These are phyloP conservation scores for Leptinotarsa juncta DNA, from an alignment of 2,888 invertebrate genomes.

Conservation along the genomic window DNA sequence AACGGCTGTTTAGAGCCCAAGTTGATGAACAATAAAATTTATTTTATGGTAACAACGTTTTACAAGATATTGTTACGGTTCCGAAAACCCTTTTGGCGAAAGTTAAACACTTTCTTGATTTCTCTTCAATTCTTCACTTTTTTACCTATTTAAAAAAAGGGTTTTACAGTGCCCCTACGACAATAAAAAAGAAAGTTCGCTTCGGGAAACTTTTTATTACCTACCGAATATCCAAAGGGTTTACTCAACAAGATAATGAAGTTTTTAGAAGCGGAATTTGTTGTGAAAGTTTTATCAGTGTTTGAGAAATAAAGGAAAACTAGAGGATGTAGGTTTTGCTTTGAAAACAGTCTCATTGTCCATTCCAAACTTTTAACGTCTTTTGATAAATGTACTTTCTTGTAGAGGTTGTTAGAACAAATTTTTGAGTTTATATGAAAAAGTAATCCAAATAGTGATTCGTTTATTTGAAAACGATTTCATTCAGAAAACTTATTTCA, in stretches of 20 bases:
- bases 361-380: constrained; percentile 4
- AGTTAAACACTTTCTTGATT: constrained; percentile 53
- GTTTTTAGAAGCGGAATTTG: constrained; percentile 35
- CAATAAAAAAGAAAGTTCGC: constrained; percentile 57
- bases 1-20: constrained; percentile 41
- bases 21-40: constrained; percentile 28
- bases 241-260: constrained; percentile 40
- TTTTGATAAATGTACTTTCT: background rate
- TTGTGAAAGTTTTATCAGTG: constrained; percentile 41
- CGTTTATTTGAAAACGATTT: too few species aligned
- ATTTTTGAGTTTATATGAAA: too few species aligned
- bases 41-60: constrained; percentile 29
- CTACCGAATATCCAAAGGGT: constrained; percentile 46
- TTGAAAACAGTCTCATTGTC: constrained; percentile 5
- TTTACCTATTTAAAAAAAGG: constrained; percentile 55
- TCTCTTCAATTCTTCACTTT: constrained; percentile 44
- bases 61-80: constrained; percentile 30
- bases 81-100: constrained; percentile 55
- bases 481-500: too few species aligned
- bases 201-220: constrained; percentile 54
- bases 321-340: constrained; percentile 17
- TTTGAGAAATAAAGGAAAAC: constrained; percentile 22
- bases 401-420: background rate
- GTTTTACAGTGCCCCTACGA: constrained; percentile 51
- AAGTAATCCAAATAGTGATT: too few species aligned